Evolutionary conservation across 2,888 invertebrate genomes (phyloP), one percentile per base, ranked within the genome.

Genomic region (Trachelus tabidus): DNA sequence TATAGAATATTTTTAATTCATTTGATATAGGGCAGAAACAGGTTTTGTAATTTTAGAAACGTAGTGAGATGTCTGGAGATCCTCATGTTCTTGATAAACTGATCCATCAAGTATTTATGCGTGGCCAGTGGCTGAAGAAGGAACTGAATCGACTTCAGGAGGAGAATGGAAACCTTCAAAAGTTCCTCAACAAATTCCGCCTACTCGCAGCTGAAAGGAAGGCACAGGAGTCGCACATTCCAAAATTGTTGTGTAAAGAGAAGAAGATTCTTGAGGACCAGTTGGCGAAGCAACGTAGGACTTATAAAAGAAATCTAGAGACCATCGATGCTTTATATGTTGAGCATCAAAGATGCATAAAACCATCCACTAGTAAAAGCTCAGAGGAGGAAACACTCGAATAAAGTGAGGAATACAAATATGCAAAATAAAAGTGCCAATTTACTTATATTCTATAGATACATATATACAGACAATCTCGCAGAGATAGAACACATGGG

Each of bases 91-190:
- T 80, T 9, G 83, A 85, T 37, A 85, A 83, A 71, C 73, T 83
- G 69, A 76, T 81, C n/a, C 83, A 85, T 40, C 84, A 82, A 77
- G 80, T 83, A 31, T 83, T 83, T 71, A 84, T 84, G 81, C 80
- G 83, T 11, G 83, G 83, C 9, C 84, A 83, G 75, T 86, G 85
- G 85, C 73, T 85, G 34, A 84, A 86, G 69, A 82, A 83, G 37
- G 85, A 86, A 68, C 71, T 85, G 73, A 75, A 76, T 1, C 83
- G 84, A 68, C 79, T 85, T 1, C 84, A 83, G 31, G 81, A 83
- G 12, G 85, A 86, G 69, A 86, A 85, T 77, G 78, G 80, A 23
- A 81, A 83, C 37, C 79, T 85, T 11, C 74, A 81, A 76, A 77
- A 71, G 37, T 83, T 81, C 76, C 76, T 85, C 30, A 80, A 80